Evolutionary conservation across 2,113 vertebrate genomes (phyloP).

Genomic region (Salvelinus namaycush): DNA sequence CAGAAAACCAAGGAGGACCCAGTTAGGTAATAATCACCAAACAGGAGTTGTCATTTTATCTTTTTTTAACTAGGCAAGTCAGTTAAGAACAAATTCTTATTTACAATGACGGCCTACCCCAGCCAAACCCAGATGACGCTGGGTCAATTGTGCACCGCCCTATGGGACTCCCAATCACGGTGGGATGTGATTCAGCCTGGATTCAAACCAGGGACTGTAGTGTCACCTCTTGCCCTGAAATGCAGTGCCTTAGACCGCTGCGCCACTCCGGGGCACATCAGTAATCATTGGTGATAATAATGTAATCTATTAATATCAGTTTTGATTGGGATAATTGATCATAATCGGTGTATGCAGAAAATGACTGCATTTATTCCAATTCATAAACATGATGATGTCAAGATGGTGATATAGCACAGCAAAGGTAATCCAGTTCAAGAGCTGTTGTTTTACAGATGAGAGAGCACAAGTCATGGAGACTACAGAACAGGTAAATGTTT

Average conservation of each 20-base stretch:
- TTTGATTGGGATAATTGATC: background rate
- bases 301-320: background rate
- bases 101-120: no score
- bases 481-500: slow-evolving; percentile 48
- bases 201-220: no score
- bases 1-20: slow-evolving; percentile 43
- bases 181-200: no score
- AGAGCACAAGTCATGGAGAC: background rate
- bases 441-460: slow-evolving; percentile 45
- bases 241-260: no score
- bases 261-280: background rate
- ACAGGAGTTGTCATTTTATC: background rate
- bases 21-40: slow-evolving; percentile 42
- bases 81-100: no score
- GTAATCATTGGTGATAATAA: background rate
- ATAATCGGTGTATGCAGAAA: background rate
- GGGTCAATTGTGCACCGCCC: no score
- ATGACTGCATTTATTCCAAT: background rate
- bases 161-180: no score
- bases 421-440: background rate
- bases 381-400: no score
- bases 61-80: no score
- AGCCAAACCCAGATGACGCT: no score
- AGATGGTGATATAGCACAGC: background rate
- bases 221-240: no score